phyloP scores from a whole-genome alignment of 2,888 invertebrate genomes.

The Lathronympha strigana region DNA sequence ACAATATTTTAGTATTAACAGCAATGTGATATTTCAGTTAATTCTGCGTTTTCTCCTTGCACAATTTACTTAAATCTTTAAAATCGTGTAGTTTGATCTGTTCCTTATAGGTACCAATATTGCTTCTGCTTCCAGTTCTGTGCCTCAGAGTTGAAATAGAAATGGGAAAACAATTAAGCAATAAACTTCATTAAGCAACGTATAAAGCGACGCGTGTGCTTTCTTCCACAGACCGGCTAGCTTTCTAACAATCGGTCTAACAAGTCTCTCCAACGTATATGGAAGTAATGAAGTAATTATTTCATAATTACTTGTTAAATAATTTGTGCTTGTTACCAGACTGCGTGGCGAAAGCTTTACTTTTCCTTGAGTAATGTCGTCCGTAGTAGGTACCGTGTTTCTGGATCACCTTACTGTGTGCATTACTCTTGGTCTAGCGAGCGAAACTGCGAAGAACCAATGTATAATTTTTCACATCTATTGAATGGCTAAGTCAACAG shows the following conservation, averaged over 20 bases:
- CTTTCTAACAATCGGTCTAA: conserved; percentile 9
- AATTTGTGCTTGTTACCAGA: conserved; percentile 7
- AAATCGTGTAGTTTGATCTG: too few relatives aligned
- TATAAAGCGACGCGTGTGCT: conserved; percentile 3
- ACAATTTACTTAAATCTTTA: too few relatives aligned
- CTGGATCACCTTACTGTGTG: conserved; percentile 8
- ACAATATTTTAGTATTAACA: too few relatives aligned
- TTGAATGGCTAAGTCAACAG: too few relatives aligned
- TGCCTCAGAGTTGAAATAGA: too few relatives aligned
- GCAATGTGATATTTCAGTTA: too few relatives aligned
- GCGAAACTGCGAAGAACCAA: background rate
- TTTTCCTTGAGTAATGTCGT: conserved; percentile 34
- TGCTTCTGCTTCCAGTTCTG: too few relatives aligned
- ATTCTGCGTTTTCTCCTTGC: too few relatives aligned
- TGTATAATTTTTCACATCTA: too few relatives aligned
- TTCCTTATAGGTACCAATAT: too few relatives aligned
- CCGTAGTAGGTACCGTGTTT: conserved; percentile 17
- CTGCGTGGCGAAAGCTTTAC: conserved; percentile 27
- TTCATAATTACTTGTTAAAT: conserved; percentile 19
- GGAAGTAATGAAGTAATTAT: conserved; percentile 29
- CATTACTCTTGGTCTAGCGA: background rate
- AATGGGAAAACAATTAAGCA: too few relatives aligned
- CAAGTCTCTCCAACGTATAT: background rate
- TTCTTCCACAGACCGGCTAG: background rate
- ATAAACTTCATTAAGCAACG: background rate